Evolutionary conservation across 2,888 invertebrate species (phyloP).

Genomic region (Drosophila vallismaia): DNA sequence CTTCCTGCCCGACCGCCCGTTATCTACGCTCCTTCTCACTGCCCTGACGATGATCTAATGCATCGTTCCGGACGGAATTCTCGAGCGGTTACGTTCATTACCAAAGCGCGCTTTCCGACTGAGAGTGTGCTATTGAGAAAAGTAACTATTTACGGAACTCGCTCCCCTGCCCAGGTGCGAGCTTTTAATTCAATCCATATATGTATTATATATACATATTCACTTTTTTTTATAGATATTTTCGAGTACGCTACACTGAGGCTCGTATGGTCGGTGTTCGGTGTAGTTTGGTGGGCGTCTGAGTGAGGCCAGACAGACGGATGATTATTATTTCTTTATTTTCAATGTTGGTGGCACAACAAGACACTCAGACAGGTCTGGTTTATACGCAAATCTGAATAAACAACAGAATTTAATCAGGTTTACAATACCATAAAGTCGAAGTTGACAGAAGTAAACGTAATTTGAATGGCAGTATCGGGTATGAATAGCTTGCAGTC

Average conservation of each 20-base stretch:
- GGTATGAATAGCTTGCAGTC: not conserved
- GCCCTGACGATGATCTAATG: constrained; percentile 65
- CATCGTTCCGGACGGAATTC: constrained; percentile 52
- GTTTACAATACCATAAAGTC: not conserved
- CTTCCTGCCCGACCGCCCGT: constrained; percentile 5
- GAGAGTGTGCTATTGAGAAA: constrained; percentile 70
- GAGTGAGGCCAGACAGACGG: constrained; percentile 35
- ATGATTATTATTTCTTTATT: constrained; percentile 41
- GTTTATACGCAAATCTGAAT: constrained; percentile 25
- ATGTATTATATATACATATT: not conserved
- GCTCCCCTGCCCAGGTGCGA: constrained; percentile 43
- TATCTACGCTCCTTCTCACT: constrained; percentile 29
- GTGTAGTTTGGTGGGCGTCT: constrained; percentile 43
- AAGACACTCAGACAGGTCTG: constrained; percentile 16
- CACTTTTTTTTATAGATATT: constrained; percentile 13
- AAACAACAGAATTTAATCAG: not conserved
- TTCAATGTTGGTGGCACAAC: constrained; percentile 39
- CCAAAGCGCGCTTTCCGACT: constrained; percentile 68
- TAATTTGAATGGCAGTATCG: not conserved
- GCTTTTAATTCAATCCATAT: constrained; percentile 31
- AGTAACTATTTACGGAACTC: constrained; percentile 66
- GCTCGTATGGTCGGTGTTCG: constrained; percentile 41
- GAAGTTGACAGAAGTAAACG: too few relatives aligned
- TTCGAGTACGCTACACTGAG: constrained; percentile 65
- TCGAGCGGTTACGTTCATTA: constrained; percentile 63